Evolutionary conservation across 30 jellyfish, hydroid and myxozoan genomes (phyloP), one percentile per base, ranked within the genome.

Genomic region (Aurelia coerulea): DNA sequence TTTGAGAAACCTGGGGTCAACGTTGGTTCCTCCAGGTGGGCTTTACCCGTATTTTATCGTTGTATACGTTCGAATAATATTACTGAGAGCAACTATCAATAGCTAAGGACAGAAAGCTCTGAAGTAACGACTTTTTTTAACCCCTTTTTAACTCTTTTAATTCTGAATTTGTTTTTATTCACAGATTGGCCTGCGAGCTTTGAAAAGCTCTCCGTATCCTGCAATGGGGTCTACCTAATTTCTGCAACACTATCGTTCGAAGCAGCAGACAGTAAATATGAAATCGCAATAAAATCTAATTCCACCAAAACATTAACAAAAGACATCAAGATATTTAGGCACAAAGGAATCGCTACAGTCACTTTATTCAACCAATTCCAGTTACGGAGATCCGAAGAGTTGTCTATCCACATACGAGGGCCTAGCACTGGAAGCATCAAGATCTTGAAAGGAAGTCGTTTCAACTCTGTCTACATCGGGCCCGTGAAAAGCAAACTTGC

Each of bases 161-260:
- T 46, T 46, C 6, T 46, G 3, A 9, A 9, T 46, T 46, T 46
- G 56, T 46, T 9, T 46, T 46, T 46, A 46, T 29, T 74, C 15
- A 54, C 42, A 52, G 80, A 65, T n/a, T 3, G 14, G 33, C 15
- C 88, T 12, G 49, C n/a, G 0, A 65, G 41, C 50, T 17, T 23
- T 4, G 79, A 46, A 19, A 79, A 65, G 12, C 75, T 88, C 32
- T 19, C 71, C 35, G 87, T 88, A 19, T 46, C 33, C 4, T 88
- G 96, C 76, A 29, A 66, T 56, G 96, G 96, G 1, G 42, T 88
- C 19, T 88, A 88, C 66, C 50, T 79, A 33, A 63, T 88, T 13
- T 35, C 91, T 8, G 68, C 68, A 23, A 18, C 75, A 37, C 46
- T 88, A n/a, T 46, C 84, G 18, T 58, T 88, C 62, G 9, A 66